These are phyloP conservation scores for Bergia puertoricense DNA, from an alignment of 92 coral and sea anemone species.

Conservation along the genomic window DNA sequence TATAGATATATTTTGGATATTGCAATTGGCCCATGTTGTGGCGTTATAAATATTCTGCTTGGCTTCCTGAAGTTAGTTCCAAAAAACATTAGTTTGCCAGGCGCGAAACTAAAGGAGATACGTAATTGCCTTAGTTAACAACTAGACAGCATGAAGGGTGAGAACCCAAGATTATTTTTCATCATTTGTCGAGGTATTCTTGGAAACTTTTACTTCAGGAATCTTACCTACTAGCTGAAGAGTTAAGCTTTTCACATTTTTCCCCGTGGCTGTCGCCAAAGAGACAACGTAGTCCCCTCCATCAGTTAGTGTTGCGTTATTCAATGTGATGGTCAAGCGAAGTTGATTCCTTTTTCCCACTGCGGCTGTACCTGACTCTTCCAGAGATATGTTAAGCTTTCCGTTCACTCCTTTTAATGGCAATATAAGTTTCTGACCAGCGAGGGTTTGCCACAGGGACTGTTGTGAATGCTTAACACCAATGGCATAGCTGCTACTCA, in stretches of 20 bases:
- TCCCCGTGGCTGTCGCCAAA: neutral
- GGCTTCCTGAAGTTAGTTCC: no score
- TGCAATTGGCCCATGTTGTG: no score
- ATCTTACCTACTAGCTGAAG: constrained; percentile 10
- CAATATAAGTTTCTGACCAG: neutral
- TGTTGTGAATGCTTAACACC: neutral
- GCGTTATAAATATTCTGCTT: no score
- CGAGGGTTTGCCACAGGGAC: constrained; percentile 18
- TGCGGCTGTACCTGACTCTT: neutral
- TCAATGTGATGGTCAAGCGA: constrained; percentile 1
- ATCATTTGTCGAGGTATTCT: neutral
- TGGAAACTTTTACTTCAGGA: neutral
- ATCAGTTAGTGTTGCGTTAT: neutral
- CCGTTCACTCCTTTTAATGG: neutral
- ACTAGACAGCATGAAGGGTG: neutral
- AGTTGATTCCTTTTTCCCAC: neutral
- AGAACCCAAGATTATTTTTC: neutral
- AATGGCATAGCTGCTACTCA: neutral
- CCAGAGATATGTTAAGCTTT: neutral
- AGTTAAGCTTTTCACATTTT: neutral
- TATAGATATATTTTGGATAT: no score
- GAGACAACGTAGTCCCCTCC: constrained; percentile 7
- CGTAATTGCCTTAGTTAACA: no score
- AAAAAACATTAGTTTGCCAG: no score
- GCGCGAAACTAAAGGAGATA: no score